Percentiles rank a stretch among this genome's conserved stretches.
These are phyloP conservation scores for human (Homo sapiens) DNA, from an alignment of 2,113 vertebrate genomes.

Conservation along the genomic window DNA sequence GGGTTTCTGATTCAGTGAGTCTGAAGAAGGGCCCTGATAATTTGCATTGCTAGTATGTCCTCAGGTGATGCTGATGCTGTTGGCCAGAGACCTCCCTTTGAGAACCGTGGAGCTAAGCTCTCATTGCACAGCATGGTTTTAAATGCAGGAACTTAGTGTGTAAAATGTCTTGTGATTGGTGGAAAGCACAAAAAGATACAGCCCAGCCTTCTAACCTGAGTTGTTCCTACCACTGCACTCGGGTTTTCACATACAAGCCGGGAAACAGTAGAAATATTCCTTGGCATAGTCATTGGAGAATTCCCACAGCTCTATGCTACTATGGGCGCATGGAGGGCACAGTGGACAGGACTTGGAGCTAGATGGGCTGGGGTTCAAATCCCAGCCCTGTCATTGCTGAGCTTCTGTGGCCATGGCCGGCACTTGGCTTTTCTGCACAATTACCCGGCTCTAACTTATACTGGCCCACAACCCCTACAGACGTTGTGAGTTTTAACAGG, in stretches of 20 bases:
- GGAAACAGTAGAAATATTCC: neutral
- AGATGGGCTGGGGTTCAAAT: neutral
- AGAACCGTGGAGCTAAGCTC: neutral
- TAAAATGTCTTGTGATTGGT: neutral
- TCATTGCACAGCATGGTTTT: neutral
- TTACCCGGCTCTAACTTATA: neutral
- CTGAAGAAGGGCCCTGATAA: neutral
- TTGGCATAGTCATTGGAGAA: neutral
- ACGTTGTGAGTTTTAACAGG: neutral
- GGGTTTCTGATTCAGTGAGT: neutral
- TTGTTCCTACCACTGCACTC: neutral
- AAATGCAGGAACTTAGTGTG: neutral
- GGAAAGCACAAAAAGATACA: neutral
- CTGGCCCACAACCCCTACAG: too few species aligned
- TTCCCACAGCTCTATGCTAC: neutral
- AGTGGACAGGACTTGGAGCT: neutral
- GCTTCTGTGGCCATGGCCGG: neutral
- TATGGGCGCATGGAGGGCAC: neutral
- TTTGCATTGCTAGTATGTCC: neutral
- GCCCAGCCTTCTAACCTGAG: neutral
- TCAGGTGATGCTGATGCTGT: neutral
- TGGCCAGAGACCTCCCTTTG: neutral
- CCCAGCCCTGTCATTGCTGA: neutral
- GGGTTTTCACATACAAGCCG: neutral
- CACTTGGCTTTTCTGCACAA: neutral